Evolutionary conservation across 2,797 vertebrate species (phyloP), one percentile per base, ranked within the genome.

Genomic region (Pseudomugil gertrudae): DNA sequence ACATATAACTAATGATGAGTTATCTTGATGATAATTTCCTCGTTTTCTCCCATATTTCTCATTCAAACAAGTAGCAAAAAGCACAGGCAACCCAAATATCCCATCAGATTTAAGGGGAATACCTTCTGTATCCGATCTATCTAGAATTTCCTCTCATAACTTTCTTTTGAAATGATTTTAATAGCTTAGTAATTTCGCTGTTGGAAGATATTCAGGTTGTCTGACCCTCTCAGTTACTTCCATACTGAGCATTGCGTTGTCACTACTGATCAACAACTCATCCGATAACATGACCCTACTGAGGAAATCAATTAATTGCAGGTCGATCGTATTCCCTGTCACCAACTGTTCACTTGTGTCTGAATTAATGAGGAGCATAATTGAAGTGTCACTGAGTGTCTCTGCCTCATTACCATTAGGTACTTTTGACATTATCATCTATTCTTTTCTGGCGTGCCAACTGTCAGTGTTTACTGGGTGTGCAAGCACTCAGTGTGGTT

Each of bases 341-440:
- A 58, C 79, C 84, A 84, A 87, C 74, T 90, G 86, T 81, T 84
- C 53, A 40, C 75, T 72, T 77, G 74, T 72, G 74, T 65, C 72
- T 73, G 69, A 89, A 85, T 84, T 80, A 88, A 85, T 87, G 64
- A 88, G 65, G 66, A 81, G 70, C 2, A 17, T 84, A 81, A 84
- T 78, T 83, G 79, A 66, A 50, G 77, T 80, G 80, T 84, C 77
- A 84, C 67, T 48, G 57, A 74, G 48, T 66, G 70, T 51, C 68
- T 57, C 30, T 9, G 43, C 62, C 71, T 86, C 84, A 79, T 87
- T 81, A 72, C 35, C 62, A 57, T 69, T 40, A 71, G 4, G 68
- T 66, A 81, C 76, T 80, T 89, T 87, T 83, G 77, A 81, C 86
- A 78, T 81, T 67, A 33, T 53, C 56, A 35, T 69, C 67, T 74